These are phyloP conservation scores for Aphaenogaster rudis DNA, from an alignment of 1,140 invertebrate genomes.

Conservation along the genomic window DNA sequence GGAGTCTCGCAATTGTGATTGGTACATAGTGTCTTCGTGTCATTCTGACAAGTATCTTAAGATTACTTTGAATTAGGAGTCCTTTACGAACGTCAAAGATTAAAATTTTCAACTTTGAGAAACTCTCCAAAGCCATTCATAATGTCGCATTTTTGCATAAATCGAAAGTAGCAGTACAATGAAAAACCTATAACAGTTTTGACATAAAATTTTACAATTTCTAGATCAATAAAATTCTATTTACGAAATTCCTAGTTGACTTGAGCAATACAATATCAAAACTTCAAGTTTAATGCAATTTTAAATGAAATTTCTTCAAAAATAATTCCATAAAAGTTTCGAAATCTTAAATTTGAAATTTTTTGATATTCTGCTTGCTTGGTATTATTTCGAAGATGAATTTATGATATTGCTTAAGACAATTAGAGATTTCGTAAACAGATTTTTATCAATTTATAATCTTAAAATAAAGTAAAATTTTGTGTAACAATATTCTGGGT, in stretches of 20 bases:
- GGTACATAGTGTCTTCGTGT: slow-evolving; percentile 8
- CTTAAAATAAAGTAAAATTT: slow-evolving; percentile 12
- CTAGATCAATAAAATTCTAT: neutral
- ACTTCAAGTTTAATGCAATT: neutral
- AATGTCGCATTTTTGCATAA: neutral
- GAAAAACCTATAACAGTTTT: neutral
- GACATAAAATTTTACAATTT: neutral
- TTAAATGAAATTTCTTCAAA: neutral
- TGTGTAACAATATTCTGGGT: neutral
- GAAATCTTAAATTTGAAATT: neutral
- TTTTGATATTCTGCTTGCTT: neutral
- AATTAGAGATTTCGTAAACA: neutral
- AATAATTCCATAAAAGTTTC: neutral
- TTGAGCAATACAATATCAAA: neutral
- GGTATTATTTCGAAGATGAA: neutral
- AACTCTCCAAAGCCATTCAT: neutral
- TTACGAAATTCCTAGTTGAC: neutral
- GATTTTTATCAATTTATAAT: neutral
- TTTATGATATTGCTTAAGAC: neutral
- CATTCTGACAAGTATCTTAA: neutral
- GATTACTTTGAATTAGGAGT: neutral
- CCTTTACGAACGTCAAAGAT: neutral
- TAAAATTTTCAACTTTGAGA: neutral
- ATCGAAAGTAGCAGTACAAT: neutral
- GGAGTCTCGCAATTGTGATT: slow-evolving; percentile 15